Base-by-base conservation (phyloP, 2,888 invertebrate species). In the Leucophora obtusa region DNA sequence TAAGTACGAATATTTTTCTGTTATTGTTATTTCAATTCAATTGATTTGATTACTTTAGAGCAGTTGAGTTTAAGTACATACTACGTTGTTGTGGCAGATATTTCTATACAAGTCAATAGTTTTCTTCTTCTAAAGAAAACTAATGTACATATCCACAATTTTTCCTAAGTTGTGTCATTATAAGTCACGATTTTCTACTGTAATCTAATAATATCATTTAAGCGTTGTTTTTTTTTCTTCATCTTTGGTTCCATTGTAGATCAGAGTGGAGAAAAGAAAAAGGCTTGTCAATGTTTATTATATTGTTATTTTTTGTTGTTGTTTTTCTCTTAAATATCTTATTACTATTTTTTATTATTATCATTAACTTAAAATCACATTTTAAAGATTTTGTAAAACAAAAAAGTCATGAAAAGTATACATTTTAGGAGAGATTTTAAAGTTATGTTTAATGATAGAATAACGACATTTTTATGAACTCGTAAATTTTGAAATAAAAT, bases 141-240 rank as follows among this genome's bases (percentile, higher is more conserved):
- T 47, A 47, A 47, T 59, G 54, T 24, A 53, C 17, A n/a, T 53
- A 21, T 21, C 14, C n/a, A 28, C 9, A 24, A n/a, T 54, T 58
- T 56, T 62, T 54, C 18, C 47, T 60, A 54, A 68, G 54, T 60
- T 78, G 71, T 74, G 66, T 74, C 65, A 66, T 74, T 82, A 63
- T 71, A 71, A 79, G 78, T 82, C 79, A 79, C 75, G 78, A 75
- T 69, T 82, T 78, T 82, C 69, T 66, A 77, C 81, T 81, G 81
- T 73, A 81, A 81, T 81, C 81, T 81, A 81, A 81, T 81, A 77
- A 77, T 70, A 79, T 79, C 79, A 56, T 77, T 80, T 71, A 74
- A 43, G 59, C 33, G 53, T 11, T 62, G 70, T 77, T 53, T 38
- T 76, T 76, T 76, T 43, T 17, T 65, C 35, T 35, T 38, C 53